Percentiles rank a stretch among this genome's conserved stretches.
phyloP scores from a whole-genome alignment of 2,888 invertebrate genomes.

The Dioctria rufipes region DNA sequence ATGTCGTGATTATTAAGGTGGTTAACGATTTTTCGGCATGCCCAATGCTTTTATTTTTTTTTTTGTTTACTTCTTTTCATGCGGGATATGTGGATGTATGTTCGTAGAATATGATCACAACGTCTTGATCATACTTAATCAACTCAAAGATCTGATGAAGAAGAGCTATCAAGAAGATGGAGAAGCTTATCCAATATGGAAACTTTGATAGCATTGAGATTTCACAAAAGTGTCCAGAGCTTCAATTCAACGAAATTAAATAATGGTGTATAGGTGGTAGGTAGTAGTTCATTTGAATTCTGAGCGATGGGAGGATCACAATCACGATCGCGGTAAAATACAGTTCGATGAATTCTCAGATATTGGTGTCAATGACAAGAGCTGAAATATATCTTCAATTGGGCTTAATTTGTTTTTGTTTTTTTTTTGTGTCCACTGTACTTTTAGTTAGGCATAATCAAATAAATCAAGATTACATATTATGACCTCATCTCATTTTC shows the following conservation, averaged over 20 bases:
- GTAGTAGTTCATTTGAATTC: conserved; percentile 48
- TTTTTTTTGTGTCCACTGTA: not conserved
- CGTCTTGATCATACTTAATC: conserved; percentile 56
- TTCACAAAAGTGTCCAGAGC: conserved; percentile 50
- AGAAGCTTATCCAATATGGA: conserved; percentile 37
- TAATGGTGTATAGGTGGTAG: conserved; percentile 17
- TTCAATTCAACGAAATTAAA: conserved; percentile 54
- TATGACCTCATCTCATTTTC: too few species aligned
- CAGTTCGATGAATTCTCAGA: conserved; percentile 48
- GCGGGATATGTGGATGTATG: too few species aligned
- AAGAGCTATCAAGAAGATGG: conserved; percentile 48
- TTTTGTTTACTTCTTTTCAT: conserved; percentile 28
- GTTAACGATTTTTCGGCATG: conserved; percentile 29
- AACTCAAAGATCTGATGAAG: conserved; percentile 49
- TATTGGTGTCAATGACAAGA: conserved; percentile 26
- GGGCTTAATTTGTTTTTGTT: not conserved
- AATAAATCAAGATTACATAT: too few species aligned
- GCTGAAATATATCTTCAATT: conserved; percentile 6
- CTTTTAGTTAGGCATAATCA: not conserved
- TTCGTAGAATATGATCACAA: conserved; percentile 34
- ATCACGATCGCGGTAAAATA: conserved; percentile 40
- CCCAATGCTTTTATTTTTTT: conserved; percentile 54
- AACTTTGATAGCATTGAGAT: conserved; percentile 48
- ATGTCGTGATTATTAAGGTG: conserved; percentile 44
- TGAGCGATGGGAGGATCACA: conserved; percentile 36